Percentiles rank a stretch among this genome's conserved stretches.
Conservation (phyloP, 2,888 invertebrate genomes). For the Euplagia quadripunctaria region DNA sequence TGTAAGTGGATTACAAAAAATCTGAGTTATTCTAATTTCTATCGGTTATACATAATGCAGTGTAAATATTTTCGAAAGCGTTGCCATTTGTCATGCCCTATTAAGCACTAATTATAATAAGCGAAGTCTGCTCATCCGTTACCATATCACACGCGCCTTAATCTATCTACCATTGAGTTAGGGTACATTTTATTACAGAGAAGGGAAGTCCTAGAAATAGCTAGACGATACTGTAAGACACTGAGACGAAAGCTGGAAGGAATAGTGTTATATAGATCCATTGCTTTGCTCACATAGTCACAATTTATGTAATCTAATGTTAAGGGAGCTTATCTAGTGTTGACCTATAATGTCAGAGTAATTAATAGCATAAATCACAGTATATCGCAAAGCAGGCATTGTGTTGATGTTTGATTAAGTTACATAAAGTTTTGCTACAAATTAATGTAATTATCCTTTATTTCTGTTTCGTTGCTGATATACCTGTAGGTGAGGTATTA, state of each 20-base stretch:
- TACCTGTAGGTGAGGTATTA: no score
- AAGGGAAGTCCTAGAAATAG: no score
- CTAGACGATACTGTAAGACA: no score
- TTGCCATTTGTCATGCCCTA: constrained; percentile 31
- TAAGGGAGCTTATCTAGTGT: not conserved
- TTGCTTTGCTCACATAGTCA: no score
- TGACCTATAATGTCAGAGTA: not conserved
- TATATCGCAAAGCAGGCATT: not conserved
- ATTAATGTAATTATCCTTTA: not conserved
- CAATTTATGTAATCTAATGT: not conserved
- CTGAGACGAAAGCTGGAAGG: no score
- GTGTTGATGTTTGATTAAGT: not conserved
- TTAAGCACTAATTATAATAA: constrained; percentile 13
- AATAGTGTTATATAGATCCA: no score
- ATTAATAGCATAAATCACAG: not conserved
- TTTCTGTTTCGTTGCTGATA: not conserved
- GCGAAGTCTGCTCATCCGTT: constrained; percentile 6
- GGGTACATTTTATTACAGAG: not conserved
- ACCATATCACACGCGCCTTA: not conserved
- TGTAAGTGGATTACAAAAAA: no score
- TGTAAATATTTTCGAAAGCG: constrained; percentile 28
- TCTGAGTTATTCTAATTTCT: no score
- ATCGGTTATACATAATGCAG: not conserved
- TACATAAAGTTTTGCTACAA: not conserved
- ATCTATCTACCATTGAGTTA: not conserved